Evolutionary conservation across 2,888 invertebrate species (phyloP), one percentile per base, ranked within the genome.

Genomic region (Stenodema calcarata): DNA sequence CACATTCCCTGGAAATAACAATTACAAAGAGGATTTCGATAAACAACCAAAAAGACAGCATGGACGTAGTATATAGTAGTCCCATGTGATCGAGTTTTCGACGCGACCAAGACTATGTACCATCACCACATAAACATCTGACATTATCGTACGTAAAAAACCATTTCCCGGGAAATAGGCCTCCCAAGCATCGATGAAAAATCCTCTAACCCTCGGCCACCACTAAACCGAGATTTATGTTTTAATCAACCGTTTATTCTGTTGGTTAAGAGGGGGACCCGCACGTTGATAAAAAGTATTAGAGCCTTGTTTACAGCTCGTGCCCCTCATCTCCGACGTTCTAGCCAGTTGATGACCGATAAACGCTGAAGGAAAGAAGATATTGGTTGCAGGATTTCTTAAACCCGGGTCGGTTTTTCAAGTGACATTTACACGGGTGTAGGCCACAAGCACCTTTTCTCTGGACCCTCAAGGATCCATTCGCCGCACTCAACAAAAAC

Each of bases 181-280:
- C 16, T 50, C n/a, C 6, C 14, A 50, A 50, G 50, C 50, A 50
- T 50, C 4, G 50, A 50, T 14, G 50, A 50, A 44, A 50, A 16
- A 16, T 4, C 50, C 16, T n/a, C 50, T 50, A 62, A 23, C 62
- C 62, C 23, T 62, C 23, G 62, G 23, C 18, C 23, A 62, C 23
- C 62, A 62, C 18, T 62, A 62, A 62, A 62, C 62, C 0, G 82
- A 82, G 82, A 82, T 82, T 82, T 82, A 82, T 70, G 82, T 82
- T 82, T 82, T 82, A 82, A 82, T 82, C 82, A 82, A 82, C 82
- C 82, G 35, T 82, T 82, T 81, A 81, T 81, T 82, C 62, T 69
- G 82, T 82, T 35, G 54, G 82, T 69, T 78, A 42, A 78, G 44
- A 44, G 44, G 78, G 18, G 78, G 44, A 4, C n/a, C 16, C 1